Evolutionary conservation across 2,113 vertebrate species (phyloP).

Genomic region (Eulemur rufifrons): DNA sequence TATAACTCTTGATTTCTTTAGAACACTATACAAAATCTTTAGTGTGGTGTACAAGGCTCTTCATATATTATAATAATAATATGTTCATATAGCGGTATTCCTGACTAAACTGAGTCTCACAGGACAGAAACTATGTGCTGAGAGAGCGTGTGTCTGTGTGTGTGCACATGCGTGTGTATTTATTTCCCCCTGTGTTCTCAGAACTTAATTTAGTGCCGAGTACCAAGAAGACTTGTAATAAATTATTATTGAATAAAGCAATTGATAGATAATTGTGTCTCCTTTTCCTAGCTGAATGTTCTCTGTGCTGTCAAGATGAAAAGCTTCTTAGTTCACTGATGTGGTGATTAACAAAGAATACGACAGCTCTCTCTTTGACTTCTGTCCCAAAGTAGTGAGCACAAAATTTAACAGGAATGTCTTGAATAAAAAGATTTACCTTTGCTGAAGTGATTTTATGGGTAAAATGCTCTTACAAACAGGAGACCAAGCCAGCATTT

Average conservation of each 20-base stretch:
- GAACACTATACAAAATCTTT: not conserved
- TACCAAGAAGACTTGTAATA: not conserved
- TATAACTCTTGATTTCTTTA: not conserved
- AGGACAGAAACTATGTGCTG: not conserved
- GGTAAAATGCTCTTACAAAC: constrained; percentile 15
- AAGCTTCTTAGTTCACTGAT: not conserved
- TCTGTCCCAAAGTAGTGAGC: not conserved
- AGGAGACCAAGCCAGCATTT: not conserved
- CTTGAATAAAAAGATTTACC: not conserved
- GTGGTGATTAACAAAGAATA: not conserved
- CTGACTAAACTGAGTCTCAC: not conserved
- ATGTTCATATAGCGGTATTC: not conserved
- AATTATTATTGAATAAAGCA: not conserved
- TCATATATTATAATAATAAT: not conserved
- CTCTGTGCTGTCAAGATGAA: not conserved
- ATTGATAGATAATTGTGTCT: not conserved
- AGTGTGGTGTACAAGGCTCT: not conserved
- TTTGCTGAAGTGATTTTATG: constrained; percentile 40
- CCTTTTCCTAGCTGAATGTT: not conserved
- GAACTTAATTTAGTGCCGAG: not conserved
- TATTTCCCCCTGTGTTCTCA: not conserved
- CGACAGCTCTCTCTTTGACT: not conserved
- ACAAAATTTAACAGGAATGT: not conserved
- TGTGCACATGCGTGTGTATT: fast-evolving
- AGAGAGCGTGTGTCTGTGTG: too few species aligned